A percentile compares a stretch with the other conserved stretches of the same genome.
phyloP scores from a whole-genome alignment of 2,113 vertebrate species.

The Gymnogyps californianus region DNA sequence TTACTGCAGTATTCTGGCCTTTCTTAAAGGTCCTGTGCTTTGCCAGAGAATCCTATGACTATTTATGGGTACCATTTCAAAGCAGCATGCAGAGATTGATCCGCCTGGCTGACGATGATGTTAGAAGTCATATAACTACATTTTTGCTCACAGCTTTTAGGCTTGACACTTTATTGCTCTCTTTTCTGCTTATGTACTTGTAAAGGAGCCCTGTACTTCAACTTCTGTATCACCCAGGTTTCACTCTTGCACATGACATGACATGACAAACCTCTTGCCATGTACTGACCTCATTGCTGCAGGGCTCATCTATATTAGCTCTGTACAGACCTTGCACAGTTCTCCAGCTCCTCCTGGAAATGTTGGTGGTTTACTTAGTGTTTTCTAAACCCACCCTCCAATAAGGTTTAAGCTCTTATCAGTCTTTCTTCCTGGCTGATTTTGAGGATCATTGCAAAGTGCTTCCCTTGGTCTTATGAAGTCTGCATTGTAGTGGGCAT shows the following conservation, averaged over 20 bases:
- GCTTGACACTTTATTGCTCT: neutral
- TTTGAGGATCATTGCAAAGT: neutral
- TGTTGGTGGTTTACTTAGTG: neutral
- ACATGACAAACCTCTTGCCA: neutral
- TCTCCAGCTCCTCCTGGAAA: neutral
- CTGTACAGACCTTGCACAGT: neutral
- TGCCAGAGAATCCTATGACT: neutral
- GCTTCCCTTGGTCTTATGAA: neutral
- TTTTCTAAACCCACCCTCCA: neutral
- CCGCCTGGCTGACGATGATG: neutral
- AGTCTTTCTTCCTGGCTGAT: neutral
- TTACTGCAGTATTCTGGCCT: neutral
- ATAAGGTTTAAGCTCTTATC: neutral
- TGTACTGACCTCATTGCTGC: neutral
- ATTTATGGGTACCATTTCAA: neutral
- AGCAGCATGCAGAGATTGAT: neutral
- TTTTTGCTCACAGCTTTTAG: constrained; percentile 5
- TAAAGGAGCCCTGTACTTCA: neutral
- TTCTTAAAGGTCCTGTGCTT: neutral
- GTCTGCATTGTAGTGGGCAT: neutral
- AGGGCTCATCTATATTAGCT: neutral
- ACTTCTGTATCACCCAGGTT: neutral
- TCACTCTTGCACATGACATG: neutral
- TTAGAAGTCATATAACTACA: neutral
- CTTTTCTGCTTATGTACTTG: neutral